Base-by-base conservation (phyloP, 2,888 invertebrate genomes). In the Synanthedon vespiformis region DNA sequence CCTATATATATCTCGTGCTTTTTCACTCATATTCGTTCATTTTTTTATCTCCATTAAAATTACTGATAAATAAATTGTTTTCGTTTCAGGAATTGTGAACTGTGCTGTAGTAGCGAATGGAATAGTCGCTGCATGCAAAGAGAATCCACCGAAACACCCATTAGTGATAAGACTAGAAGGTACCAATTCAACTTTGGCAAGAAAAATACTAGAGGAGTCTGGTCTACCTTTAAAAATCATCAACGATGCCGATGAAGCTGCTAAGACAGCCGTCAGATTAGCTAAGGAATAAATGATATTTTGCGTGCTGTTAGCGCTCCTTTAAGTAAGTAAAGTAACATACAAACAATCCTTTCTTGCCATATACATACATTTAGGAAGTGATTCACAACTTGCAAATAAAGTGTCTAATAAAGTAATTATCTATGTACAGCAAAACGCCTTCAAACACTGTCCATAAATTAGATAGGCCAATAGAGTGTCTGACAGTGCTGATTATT, bases 51-150 rank as follows among this genome's bases (percentile, higher is more conserved):
- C 14, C 16, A 16, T 14, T 41, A 16, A 48, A 6, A 27, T 44
- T 52, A 40, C 34, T 41, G 40, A 40, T 8, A 1, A 1, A 10
- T 34, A 34, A 10, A 34, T 34, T 51, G n/a, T 52, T 52, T 52
- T 51, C 53, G 72, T 66, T 74, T 66, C 62, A 85, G 98, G 99
- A 53, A 99, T 99, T 72, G 99, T 99, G 0, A 98, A 99, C 83
- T 99, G 99, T 83, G 95, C 93, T 4, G 98, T 95, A 1, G 95
- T 99, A 65, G 99, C 99, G 0, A 95, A 94, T 68, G 99, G 99
- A 48, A 95, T 99, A 62, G 93, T 98, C 4, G 91, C 93, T 55
- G 98, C 99, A 2, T 93, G 94, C 61, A 93, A 92, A 73, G 91
- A 91, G 53, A 91, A 94, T 56, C 89, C 93, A 48, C 89, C 98